Base-by-base conservation (phyloP, 2,113 vertebrate genomes). In the Gavialis gangeticus region DNA sequence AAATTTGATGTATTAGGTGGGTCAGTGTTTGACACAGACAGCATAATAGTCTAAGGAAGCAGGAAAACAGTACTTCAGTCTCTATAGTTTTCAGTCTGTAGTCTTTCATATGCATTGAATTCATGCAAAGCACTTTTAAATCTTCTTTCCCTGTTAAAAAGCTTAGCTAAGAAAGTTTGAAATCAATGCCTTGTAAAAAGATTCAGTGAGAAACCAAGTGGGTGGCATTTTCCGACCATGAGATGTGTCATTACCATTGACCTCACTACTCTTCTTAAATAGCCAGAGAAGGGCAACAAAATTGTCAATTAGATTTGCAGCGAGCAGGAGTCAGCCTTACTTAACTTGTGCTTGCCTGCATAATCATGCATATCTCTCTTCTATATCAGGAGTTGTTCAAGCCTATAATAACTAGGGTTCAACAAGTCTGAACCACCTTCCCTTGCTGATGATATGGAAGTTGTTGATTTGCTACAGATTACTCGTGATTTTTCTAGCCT, bases 251-350 rank as follows among this genome's bases (percentile, higher is more conserved):
- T 97, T 97, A 97, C 91, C 96, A 92, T 86, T 98, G 98, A 98
- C 98, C 98, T 98, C 97, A 92, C 97, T 97, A 97, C 96, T 97
- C 97, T 97, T 97, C 96, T 97, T 98, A 98, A 98, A 98, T 94
- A 97, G 97, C 96, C 81, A 59, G 92, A 98, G 98, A 98, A 98
- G 98, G 98, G 97, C 97, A 98, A 97, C 97, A 97, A 95, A 98
- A 98, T 98, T 98, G 98, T 98, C 98, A 98, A 97, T 98, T 98
- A 98, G 97, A 97, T 97, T 97, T 97, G 91, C 75, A 57, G 91
- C 91, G 97, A 95, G 94, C 90, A 92, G 92, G 77, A 75, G 89
- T 97, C 96, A 96, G 94, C 97, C 96, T 96, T 94, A 93, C 97
- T 96, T 97, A 97, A 90, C 96, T 97, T 82, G 82, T 94, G 82